Conservation (phyloP, 2,888 invertebrate species). For the Dilophus febrilis region DNA sequence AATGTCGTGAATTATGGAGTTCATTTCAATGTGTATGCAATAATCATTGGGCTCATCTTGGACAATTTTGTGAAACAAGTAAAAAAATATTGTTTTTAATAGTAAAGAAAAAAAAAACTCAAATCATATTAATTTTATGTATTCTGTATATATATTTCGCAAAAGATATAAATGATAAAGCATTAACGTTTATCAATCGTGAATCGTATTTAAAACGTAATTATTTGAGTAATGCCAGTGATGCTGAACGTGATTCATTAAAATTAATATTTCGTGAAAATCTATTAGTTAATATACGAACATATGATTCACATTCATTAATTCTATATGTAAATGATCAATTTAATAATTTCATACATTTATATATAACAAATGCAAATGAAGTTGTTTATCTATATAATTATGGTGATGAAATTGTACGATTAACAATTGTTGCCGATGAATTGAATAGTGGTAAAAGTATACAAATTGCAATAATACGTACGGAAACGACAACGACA, state of each 20-base stretch:
- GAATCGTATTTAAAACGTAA: slow-evolving; percentile 67
- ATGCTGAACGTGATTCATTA: slow-evolving; percentile 37
- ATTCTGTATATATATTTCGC: slow-evolving; percentile 18
- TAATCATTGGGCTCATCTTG: slow-evolving; percentile 84
- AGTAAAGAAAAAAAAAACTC: neutral
- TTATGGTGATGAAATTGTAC: slow-evolving; percentile 59
- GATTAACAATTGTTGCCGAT: slow-evolving; percentile 57
- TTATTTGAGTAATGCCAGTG: slow-evolving; percentile 45
- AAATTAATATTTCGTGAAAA: slow-evolving; percentile 62
- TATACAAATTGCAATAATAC: slow-evolving; percentile 72
- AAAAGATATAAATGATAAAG: slow-evolving; percentile 86
- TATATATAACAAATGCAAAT: slow-evolving; percentile 64
- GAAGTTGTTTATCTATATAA: slow-evolving; percentile 75
- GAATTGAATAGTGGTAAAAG: slow-evolving; percentile 66
- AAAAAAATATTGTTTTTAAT: slow-evolving; percentile 24
- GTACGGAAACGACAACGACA: slow-evolving; percentile 52
- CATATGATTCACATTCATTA: slow-evolving; percentile 64
- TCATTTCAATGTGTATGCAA: slow-evolving; percentile 83
- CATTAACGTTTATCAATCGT: slow-evolving; percentile 68
- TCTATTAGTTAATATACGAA: slow-evolving; percentile 75
- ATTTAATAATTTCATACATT: slow-evolving; percentile 80
- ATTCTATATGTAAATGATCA: slow-evolving; percentile 85
- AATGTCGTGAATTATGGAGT: slow-evolving; percentile 83
- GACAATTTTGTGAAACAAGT: slow-evolving; percentile 82
- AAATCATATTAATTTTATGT: slow-evolving; percentile 3